Evolutionary conservation across 2,113 vertebrate species (phyloP).

Genomic region (Irena cyanogastra): DNA sequence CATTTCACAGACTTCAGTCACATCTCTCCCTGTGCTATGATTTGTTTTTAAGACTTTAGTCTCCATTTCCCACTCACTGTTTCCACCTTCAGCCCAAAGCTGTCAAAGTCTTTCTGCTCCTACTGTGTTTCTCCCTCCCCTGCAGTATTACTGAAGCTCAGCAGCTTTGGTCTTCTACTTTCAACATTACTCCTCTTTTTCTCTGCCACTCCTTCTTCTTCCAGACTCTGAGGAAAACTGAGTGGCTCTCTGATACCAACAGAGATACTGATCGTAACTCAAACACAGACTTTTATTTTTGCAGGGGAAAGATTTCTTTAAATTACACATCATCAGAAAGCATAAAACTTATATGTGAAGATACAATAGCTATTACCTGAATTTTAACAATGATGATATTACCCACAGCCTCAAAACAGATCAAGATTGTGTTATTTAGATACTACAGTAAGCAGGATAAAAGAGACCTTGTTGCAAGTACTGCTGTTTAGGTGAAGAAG

Average conservation of each 20-base stretch:
- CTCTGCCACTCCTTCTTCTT: not conserved
- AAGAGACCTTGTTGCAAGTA: not conserved
- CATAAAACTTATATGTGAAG: not conserved
- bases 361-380: not conserved
- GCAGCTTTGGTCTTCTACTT: not conserved
- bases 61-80: not conserved
- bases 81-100: not conserved
- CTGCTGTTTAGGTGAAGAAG: not conserved
- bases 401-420: not conserved
- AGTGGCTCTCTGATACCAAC: not conserved
- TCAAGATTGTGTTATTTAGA: not conserved
- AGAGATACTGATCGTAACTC: not conserved
- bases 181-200: not conserved
- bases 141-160: not conserved
- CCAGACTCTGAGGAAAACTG: not conserved
- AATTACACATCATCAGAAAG: not conserved
- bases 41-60: not conserved
- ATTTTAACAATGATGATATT: not conserved
- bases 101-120: not conserved
- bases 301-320: not conserved
- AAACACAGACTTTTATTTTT: not conserved
- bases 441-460: not conserved
- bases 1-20: not conserved
- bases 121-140: not conserved
- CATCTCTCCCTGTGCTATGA: not conserved